Base-by-base conservation (phyloP, 2,113 vertebrate genomes). In the Urocitellus parryii region DNA sequence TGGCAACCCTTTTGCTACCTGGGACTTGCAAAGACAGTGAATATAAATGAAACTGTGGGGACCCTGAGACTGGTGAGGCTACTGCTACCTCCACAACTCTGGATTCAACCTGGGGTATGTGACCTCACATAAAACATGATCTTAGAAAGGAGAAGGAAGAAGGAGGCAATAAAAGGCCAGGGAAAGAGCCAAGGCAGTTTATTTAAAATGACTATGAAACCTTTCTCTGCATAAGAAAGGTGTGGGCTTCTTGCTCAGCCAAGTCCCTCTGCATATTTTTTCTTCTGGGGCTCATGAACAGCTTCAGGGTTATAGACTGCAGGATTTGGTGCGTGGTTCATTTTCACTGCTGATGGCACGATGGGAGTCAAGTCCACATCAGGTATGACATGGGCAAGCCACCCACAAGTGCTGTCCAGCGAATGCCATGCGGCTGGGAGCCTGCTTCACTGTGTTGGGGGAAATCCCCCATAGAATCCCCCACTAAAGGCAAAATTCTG, bases 191-290 rank as follows among this genome's bases (percentile, higher is more conserved):
- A 86, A 76, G 93, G 45, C 65, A 58, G 77, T 77, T 83, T 93
- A 72, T 24, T 76, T 74, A 37, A 79, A 79, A 87, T 63, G 48
- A 77, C 51, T 42, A 80, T 0, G 42, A 81, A 89, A 48, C 51
- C 68, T 63, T 78, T 89, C 78, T 97, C 97, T 94, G 89, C 92
- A 51, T 51, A 51, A 99, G 99, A 83, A 99, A 0, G 99, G 99
- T 56, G 99, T 99, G 27, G 99, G 99, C 97, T 99, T 99, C 98
- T 99, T 99, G 97, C 99, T 99, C 2, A 99, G 99, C 99, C 99
- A 99, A 34, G 99, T 99, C 97, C 99, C 99, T 99, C 99, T 94
- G 99, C 99, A 0, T 99, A 99, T 92, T 99, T 99, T 99, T 99
- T 99, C 98, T 99, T 99, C 98, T 99, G 99, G 87, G 99, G 99